phyloP scores from a whole-genome alignment of 2,797 vertebrate species.

The Tympanoctomys barrerae region DNA sequence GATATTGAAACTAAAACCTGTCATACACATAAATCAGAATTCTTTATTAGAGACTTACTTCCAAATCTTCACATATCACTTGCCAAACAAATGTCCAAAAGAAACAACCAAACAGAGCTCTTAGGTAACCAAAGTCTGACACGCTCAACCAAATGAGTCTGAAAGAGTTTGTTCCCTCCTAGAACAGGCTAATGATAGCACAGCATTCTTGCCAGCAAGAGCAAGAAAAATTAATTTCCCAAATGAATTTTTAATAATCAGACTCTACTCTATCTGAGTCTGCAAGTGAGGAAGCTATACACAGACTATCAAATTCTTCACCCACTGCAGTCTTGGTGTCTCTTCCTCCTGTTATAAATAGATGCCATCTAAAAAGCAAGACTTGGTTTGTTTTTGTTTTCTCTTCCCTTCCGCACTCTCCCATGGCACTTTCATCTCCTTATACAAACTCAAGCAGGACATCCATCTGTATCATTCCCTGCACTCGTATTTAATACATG shows the following conservation, averaged over 20 bases:
- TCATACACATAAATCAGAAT: conserved; percentile 63
- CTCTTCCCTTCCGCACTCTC: neutral
- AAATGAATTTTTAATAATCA: conserved; percentile 49
- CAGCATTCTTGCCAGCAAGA: conserved; percentile 26
- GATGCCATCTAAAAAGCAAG: conserved; percentile 29
- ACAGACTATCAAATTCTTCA: conserved; percentile 30
- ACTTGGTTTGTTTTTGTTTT: neutral
- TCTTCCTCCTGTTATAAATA: conserved; percentile 62
- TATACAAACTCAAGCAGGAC: conserved; percentile 24
- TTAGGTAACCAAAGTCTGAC: conserved; percentile 59
- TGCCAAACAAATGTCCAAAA: conserved; percentile 64
- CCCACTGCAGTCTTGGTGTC: neutral
- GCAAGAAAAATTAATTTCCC: conserved; percentile 45
- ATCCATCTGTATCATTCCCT: conserved; percentile 8
- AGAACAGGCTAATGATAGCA: neutral
- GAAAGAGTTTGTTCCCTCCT: conserved; percentile 3
- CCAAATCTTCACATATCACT: conserved; percentile 47
- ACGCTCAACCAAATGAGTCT: conserved; percentile 34
- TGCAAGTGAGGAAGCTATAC: conserved; percentile 6
- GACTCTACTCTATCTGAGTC: conserved; percentile 43
- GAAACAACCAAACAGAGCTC: conserved; percentile 25
- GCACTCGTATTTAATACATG: conserved; percentile 48
- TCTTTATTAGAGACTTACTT: conserved; percentile 54
- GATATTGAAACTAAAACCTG: conserved; percentile 59
- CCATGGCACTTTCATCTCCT: conserved; percentile 39